phyloP scores from a whole-genome alignment of 2,888 invertebrate genomes.

The Trachelus troglodyta region DNA sequence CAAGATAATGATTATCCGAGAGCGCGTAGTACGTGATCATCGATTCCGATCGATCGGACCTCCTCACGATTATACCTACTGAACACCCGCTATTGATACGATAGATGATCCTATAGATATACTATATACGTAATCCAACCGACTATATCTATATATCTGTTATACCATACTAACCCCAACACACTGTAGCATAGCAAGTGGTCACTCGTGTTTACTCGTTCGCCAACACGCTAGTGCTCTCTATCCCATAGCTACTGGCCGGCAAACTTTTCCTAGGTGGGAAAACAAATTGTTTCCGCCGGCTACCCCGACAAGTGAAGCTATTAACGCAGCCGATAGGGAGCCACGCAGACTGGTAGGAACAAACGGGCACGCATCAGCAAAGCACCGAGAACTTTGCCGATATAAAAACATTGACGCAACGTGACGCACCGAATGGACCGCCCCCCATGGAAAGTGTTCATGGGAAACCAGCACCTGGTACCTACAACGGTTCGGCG shows the following conservation, averaged over 20 bases:
- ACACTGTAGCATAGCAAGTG: neutral
- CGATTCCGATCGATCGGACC: neutral
- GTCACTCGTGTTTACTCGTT: neutral
- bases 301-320: neutral
- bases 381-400: neutral
- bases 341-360: neutral
- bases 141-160: neutral
- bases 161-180: neutral
- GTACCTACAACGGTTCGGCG: neutral
- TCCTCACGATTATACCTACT: neutral
- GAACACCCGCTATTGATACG: neutral
- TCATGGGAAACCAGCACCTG: conserved; percentile 4
- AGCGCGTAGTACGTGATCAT: neutral
- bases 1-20: neutral
- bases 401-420: conserved; percentile 5
- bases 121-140: neutral
- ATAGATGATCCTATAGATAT: neutral
- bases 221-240: neutral
- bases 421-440: conserved; percentile 1
- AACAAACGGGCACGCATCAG: neutral
- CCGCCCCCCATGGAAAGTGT: neutral
- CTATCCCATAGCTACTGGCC: neutral
- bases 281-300: conserved; percentile 2
- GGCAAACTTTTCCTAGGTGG: neutral
- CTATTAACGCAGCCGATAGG: neutral